Conservation (phyloP, 2,797 vertebrate genomes). For the Oreonectes daqikongensis region DNA sequence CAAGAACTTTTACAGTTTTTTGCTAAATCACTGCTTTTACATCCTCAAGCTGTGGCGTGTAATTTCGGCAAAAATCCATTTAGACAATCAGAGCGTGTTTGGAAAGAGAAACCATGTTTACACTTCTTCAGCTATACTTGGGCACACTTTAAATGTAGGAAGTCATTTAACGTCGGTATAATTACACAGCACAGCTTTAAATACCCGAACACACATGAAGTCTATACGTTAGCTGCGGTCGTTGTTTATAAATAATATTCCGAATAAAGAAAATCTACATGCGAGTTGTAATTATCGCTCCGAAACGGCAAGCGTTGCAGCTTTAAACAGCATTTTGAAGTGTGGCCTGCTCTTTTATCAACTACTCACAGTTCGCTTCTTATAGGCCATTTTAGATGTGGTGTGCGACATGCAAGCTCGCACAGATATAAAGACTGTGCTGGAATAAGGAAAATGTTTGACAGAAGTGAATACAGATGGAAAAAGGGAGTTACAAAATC, state of each 20-base stretch:
- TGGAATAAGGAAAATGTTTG: constrained; percentile 61
- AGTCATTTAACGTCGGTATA: background rate
- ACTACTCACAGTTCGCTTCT: constrained; percentile 18
- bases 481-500: constrained; percentile 62
- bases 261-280: background rate
- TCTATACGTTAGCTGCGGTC: constrained; percentile 1
- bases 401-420: constrained; percentile 32
- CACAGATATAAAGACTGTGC: constrained; percentile 45
- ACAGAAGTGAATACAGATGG: constrained; percentile 66
- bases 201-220: background rate
- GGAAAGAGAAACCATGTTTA: background rate
- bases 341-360: constrained; percentile 30
- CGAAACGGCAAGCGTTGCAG: background rate
- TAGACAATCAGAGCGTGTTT: background rate
- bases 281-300: constrained; percentile 13
- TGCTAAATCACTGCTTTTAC: background rate
- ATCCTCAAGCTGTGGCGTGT: background rate
- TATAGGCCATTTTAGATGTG: constrained; percentile 45
- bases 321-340: constrained; percentile 47
- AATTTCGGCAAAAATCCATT: background rate
- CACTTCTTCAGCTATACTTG: background rate
- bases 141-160: no score
- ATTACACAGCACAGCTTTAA: constrained; percentile 5
- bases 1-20: background rate
- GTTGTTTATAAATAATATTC: constrained; percentile 6